Evolutionary conservation across 1,140 invertebrate genomes (phyloP).

Genomic region (Tribolium castaneum): DNA sequence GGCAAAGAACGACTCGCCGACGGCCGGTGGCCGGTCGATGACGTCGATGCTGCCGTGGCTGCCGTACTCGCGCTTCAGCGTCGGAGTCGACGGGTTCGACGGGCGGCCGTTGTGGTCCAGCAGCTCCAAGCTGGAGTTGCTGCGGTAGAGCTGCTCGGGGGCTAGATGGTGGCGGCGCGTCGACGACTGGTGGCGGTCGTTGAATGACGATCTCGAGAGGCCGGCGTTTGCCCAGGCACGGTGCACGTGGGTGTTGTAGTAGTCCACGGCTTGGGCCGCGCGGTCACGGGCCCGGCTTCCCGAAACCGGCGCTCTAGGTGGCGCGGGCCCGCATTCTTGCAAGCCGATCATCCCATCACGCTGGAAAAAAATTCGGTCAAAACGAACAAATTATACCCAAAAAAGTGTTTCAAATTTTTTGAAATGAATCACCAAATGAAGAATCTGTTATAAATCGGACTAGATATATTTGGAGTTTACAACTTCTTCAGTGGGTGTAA

Average conservation of each 20-base stretch:
- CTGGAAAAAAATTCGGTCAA: too few species aligned
- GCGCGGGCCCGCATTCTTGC: constrained; percentile 63
- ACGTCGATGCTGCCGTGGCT: constrained; percentile 71
- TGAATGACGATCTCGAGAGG: constrained; percentile 60
- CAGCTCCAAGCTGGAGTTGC: constrained; percentile 72
- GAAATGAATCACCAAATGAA: too few species aligned
- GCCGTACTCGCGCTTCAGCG: constrained; percentile 70
- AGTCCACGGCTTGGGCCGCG: constrained; percentile 66
- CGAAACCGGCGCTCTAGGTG: constrained; percentile 59
- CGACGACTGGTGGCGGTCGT: constrained; percentile 56
- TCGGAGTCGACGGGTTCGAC: constrained; percentile 60
- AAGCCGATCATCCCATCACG: constrained; percentile 65
- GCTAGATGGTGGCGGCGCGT: constrained; percentile 39
- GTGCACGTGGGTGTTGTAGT: constrained; percentile 67
- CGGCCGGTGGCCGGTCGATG: constrained; percentile 62
- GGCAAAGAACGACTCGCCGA: constrained; percentile 79
- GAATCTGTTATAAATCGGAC: too few species aligned
- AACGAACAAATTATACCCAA: too few species aligned
- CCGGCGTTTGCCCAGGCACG: constrained; percentile 63
- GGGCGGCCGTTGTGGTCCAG: constrained; percentile 59
- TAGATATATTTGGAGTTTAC: too few species aligned
- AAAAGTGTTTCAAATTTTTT: too few species aligned
- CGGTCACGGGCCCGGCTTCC: constrained; percentile 59
- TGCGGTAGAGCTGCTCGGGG: constrained; percentile 65
- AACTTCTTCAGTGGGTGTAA: too few species aligned